Conservation (phyloP, 2,113 vertebrate genomes). For the Numenius arquata region DNA sequence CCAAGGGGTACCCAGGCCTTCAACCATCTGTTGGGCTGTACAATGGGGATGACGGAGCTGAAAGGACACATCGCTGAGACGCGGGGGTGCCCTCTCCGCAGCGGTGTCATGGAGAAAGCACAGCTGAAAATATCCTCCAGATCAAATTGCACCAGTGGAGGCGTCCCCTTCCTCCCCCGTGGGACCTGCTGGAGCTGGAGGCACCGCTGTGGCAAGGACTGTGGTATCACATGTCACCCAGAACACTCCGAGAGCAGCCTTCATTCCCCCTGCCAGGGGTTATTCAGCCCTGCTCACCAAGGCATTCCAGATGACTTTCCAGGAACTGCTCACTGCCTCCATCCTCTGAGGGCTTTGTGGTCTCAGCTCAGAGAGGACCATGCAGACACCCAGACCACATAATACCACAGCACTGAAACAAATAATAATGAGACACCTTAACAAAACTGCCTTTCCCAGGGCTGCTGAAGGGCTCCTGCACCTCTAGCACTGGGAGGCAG, state of each 20-base stretch:
- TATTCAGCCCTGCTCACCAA: neutral
- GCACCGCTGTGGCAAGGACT: neutral
- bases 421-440: neutral
- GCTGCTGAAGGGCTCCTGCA: neutral
- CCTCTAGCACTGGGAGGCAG: neutral
- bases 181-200: neutral
- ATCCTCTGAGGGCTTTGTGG: neutral
- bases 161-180: neutral
- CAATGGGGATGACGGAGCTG: neutral
- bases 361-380: neutral
- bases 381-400: neutral
- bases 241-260: neutral
- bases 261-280: neutral
- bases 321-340: neutral
- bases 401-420: neutral
- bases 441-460: neutral
- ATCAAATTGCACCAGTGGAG: neutral
- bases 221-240: neutral
- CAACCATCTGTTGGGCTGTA: neutral
- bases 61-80: neutral
- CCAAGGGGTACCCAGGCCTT: neutral
- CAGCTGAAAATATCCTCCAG: neutral
- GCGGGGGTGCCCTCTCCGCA: neutral
- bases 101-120: neutral
- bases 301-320: accelerated